Evolutionary conservation across 2,888 invertebrate genomes (phyloP).

Genomic region (Rhabditoides inermis): DNA sequence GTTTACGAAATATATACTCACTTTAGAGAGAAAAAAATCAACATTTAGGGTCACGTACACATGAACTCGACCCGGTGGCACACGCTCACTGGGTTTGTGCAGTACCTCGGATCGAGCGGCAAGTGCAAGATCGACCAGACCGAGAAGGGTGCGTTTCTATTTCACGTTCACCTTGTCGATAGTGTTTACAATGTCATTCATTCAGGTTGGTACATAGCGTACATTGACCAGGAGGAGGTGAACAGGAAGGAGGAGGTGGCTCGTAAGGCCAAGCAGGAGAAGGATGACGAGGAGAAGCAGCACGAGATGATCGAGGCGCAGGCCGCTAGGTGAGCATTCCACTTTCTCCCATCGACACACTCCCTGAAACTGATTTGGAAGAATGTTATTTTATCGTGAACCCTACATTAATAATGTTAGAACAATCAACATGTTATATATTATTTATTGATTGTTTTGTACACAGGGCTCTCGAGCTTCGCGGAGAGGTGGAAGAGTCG

Average conservation of each 20-base stretch:
- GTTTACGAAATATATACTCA: too few species aligned
- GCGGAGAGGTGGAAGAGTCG: slow-evolving; percentile 13
- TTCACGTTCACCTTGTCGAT: neutral
- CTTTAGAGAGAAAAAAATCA: too few species aligned
- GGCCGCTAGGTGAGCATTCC: slow-evolving; percentile 23
- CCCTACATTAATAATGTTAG: neutral
- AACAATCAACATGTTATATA: neutral
- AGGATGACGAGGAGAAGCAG: slow-evolving; percentile 81
- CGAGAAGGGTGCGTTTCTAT: slow-evolving; percentile 39
- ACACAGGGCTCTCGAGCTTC: slow-evolving; percentile 13
- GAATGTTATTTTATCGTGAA: neutral
- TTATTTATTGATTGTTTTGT: neutral
- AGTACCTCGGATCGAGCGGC: slow-evolving; percentile 79
- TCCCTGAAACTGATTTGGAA: neutral
- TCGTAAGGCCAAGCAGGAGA: slow-evolving; percentile 84
- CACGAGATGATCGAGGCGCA: slow-evolving; percentile 41
- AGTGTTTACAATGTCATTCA: neutral
- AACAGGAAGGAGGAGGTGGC: slow-evolving; percentile 70
- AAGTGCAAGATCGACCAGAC: slow-evolving; percentile 50
- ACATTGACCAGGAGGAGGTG: slow-evolving; percentile 73
- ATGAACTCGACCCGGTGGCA: slow-evolving; percentile 98
- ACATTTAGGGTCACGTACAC: slow-evolving; percentile 68
- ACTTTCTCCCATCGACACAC: neutral
- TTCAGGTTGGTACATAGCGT: slow-evolving; percentile 63
- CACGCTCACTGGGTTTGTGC: slow-evolving; percentile 87